These are phyloP conservation scores for Etheostoma spectabile DNA, from an alignment of 2,113 vertebrate genomes.

Conservation along the genomic window DNA sequence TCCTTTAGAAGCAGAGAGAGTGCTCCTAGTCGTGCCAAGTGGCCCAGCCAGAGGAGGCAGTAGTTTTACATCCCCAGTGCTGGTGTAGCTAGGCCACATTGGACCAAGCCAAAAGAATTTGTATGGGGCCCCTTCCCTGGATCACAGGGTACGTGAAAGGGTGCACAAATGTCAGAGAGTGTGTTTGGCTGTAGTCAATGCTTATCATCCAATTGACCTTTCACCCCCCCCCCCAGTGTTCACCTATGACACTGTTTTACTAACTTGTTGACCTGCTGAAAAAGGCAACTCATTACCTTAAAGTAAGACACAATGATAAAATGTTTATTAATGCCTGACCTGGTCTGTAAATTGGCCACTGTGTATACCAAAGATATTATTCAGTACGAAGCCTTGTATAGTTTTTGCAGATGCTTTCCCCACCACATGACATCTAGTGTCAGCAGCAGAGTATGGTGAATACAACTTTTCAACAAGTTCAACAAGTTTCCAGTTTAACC, in stretches of 20 bases:
- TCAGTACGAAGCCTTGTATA: neutral
- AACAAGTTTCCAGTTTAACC: neutral
- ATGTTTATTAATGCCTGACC: neutral
- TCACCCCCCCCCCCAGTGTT: neutral
- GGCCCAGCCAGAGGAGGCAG: constrained; percentile 11
- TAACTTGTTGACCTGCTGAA: neutral
- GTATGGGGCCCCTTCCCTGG: neutral
- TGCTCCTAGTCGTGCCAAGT: constrained; percentile 42
- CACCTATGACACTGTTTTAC: neutral
- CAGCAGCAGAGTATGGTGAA: neutral
- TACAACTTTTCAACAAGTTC: too few species aligned
- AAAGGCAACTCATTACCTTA: neutral
- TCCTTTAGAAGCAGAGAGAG: constrained; percentile 5
- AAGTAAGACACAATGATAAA: neutral
- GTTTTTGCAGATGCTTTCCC: neutral
- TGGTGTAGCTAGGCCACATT: constrained; percentile 36
- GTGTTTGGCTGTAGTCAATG: neutral
- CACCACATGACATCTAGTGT: neutral
- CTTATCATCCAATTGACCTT: constrained; percentile 8
- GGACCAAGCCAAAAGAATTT: neutral
- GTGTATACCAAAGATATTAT: neutral
- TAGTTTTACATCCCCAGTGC: constrained; percentile 39
- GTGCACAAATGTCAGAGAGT: neutral
- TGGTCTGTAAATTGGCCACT: constrained; percentile 10
- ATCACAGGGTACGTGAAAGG: neutral